These are phyloP conservation scores for Neodon shergylaensis DNA, from an alignment of 2,113 vertebrate species.

Conservation along the genomic window DNA sequence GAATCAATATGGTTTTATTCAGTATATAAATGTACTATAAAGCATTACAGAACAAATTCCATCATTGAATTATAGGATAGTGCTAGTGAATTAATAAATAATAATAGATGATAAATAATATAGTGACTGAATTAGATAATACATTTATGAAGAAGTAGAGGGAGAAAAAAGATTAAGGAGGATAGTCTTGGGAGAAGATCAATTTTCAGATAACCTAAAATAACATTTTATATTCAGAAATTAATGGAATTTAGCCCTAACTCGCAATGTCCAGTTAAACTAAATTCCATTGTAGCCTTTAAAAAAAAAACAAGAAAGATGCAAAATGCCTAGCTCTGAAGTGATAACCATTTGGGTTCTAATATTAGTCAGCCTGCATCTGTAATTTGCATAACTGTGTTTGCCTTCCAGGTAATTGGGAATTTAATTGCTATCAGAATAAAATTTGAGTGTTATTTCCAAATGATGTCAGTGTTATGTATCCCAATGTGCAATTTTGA, in stretches of 20 bases:
- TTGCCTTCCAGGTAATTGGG: conserved; percentile 71
- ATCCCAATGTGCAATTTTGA: conserved; percentile 51
- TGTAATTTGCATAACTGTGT: conserved; percentile 73
- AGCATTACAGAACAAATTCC: conserved; percentile 64
- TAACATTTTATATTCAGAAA: conserved; percentile 82
- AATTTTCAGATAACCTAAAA: conserved; percentile 79
- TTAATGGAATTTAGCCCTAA: conserved; percentile 78
- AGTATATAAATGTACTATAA: conserved; percentile 68
- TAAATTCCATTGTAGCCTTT: conserved; percentile 71
- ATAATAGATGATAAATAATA: conserved; percentile 77
- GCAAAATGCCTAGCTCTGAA: conserved; percentile 69
- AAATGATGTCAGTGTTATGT: conserved; percentile 56
- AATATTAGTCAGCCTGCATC: conserved; percentile 69
- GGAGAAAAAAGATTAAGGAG: conserved; percentile 67
- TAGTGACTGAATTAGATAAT: conserved; percentile 69
- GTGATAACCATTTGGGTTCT: conserved; percentile 66
- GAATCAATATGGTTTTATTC: conserved; percentile 68
- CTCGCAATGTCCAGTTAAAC: conserved; percentile 70
- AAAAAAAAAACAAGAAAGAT: conserved; percentile 37
- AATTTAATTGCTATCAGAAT: conserved; percentile 75
- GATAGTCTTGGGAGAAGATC: conserved; percentile 76
- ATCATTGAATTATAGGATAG: conserved; percentile 72
- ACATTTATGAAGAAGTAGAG: conserved; percentile 65
- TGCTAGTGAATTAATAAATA: conserved; percentile 79
- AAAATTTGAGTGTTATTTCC: conserved; percentile 63